phyloP scores from a whole-genome alignment of 1,140 invertebrate species.

The Hyles vespertilio region DNA sequence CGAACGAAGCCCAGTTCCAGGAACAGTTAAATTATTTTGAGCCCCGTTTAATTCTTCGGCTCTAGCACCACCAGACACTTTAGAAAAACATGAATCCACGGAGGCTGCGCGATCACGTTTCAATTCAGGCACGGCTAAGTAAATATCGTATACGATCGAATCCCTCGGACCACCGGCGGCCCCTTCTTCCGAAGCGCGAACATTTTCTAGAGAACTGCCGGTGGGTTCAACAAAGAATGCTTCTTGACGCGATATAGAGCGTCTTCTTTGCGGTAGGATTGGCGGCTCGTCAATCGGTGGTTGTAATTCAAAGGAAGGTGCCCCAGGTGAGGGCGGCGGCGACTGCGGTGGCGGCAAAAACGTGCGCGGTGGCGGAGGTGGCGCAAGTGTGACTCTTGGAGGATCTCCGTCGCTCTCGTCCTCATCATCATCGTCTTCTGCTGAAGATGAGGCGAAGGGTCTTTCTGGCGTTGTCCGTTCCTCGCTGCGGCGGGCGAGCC shows the following conservation, averaged over 20 bases:
- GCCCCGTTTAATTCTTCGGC: constrained; percentile 80
- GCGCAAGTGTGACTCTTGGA: constrained; percentile 80
- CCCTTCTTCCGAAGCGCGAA: constrained; percentile 76
- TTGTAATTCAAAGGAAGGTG: constrained; percentile 74
- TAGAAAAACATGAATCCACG: constrained; percentile 88
- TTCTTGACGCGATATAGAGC: constrained; percentile 85
- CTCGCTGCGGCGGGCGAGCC: constrained; percentile 75
- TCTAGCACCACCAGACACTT: constrained; percentile 80
- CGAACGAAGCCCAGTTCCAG: constrained; percentile 82
- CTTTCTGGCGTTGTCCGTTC: constrained; percentile 68
- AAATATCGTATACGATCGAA: constrained; percentile 82
- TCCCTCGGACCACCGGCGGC: constrained; percentile 74
- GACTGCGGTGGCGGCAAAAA: constrained; percentile 63
- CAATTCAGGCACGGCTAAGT: constrained; percentile 87
- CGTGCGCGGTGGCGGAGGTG: constrained; percentile 76
- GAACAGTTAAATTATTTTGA: constrained; percentile 80
- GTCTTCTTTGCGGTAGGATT: constrained; percentile 70
- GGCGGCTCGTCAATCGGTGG: constrained; percentile 70
- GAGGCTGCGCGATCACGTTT: constrained; percentile 89
- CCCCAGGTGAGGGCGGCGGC: constrained; percentile 73
- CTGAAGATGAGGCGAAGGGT: constrained; percentile 68
- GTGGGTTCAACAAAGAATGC: constrained; percentile 85
- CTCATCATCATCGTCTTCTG: constrained; percentile 76
- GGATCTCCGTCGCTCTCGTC: constrained; percentile 73
- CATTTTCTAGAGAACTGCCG: constrained; percentile 80